These are phyloP conservation scores for Neomicropteryx cornuta DNA, from an alignment of 1,140 invertebrate species.

Conservation along the genomic window DNA sequence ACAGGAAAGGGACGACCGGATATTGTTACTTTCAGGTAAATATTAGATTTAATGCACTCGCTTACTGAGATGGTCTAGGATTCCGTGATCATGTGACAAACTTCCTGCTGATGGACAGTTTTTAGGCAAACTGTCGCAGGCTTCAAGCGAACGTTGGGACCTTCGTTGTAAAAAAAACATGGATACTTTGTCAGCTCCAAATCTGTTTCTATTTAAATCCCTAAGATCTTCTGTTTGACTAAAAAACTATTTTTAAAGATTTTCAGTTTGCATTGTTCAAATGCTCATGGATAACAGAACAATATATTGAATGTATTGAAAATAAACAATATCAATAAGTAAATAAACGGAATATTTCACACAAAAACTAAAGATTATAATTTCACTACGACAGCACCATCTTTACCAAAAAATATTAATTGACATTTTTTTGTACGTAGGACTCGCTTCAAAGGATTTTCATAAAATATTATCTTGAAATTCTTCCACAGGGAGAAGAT, in stretches of 20 bases:
- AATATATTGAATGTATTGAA: neutral
- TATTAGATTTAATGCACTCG: too few species aligned
- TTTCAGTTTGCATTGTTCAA: too few species aligned
- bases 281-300: too few species aligned
- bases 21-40: slow-evolving; percentile 87
- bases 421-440: neutral
- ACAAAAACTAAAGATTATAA: neutral
- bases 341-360: neutral
- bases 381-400: neutral
- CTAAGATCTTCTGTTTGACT: too few species aligned
- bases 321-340: neutral
- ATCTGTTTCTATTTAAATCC: neutral
- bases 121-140: neutral
- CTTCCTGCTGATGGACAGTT: too few species aligned
- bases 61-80: neutral
- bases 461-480: slow-evolving; percentile 12
- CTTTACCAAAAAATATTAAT: neutral
- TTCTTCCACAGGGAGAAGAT: slow-evolving; percentile 76
- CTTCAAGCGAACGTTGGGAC: neutral
- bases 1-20: slow-evolving; percentile 84
- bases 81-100: slow-evolving; percentile 1
- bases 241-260: too few species aligned
- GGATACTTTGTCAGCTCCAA: neutral
- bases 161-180: neutral
- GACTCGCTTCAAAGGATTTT: neutral